These are phyloP conservation scores for Hyalella azteca DNA, from an alignment of 2,888 invertebrate genomes.

Conservation along the genomic window DNA sequence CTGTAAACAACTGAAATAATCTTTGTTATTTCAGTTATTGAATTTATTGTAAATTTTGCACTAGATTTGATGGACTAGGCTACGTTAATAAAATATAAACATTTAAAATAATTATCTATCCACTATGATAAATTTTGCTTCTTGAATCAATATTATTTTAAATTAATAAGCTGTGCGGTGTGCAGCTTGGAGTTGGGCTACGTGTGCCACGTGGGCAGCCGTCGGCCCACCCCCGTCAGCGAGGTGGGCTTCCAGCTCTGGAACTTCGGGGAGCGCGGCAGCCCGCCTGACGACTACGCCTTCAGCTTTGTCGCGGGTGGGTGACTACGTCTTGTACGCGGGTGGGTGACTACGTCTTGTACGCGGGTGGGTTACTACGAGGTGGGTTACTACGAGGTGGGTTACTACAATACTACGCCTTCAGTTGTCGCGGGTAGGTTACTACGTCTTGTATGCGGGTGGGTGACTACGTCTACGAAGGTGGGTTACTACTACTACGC, in stretches of 20 bases:
- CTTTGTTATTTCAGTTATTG: too few relatives aligned
- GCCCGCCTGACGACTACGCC: constrained; percentile 70
- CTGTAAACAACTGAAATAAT: too few relatives aligned
- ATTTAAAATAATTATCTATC: too few relatives aligned
- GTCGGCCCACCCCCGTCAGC: constrained; percentile 66
- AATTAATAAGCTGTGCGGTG: neutral
- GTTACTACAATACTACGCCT: too few relatives aligned
- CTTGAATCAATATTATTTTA: too few relatives aligned
- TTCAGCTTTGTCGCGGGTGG: constrained; percentile 64
- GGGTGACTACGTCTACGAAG: neutral
- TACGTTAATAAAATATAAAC: too few relatives aligned
- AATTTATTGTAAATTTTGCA: too few relatives aligned
- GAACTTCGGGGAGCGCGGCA: constrained; percentile 70
- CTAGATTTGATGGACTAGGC: too few relatives aligned
- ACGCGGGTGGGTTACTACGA: neutral
- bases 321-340: neutral
- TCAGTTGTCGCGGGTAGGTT: constrained; percentile 61
- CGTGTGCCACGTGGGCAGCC: constrained; percentile 67
- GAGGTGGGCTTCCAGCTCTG: constrained; percentile 69
- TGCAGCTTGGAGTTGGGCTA: constrained; percentile 58
- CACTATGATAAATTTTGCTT: too few relatives aligned
- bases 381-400: too few relatives aligned
- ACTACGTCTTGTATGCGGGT: neutral
- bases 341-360: neutral
- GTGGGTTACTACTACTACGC: constrained; percentile 67